These are phyloP conservation scores for Chromoteleia sp. DNA, from an alignment of 2,888 invertebrate genomes.

Conservation along the genomic window DNA sequence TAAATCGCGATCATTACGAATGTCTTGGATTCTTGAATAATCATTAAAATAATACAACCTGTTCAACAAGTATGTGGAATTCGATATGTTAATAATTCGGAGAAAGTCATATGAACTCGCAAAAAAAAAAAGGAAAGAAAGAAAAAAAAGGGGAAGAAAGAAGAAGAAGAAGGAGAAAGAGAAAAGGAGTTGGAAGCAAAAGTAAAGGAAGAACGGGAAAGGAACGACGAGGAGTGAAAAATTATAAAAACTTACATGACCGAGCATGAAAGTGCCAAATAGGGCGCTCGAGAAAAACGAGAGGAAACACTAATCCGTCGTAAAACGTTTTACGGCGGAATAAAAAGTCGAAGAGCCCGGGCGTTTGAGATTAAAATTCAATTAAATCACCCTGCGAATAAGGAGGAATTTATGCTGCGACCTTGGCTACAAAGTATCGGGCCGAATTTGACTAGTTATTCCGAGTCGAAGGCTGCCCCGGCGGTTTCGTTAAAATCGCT, in stretches of 20 bases:
- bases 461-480: slow-evolving; percentile 48
- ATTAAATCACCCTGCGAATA: slow-evolving; percentile 64
- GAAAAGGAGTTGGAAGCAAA: background rate
- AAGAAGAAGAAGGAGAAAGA: background rate
- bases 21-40: slow-evolving; percentile 64
- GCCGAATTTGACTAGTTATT: slow-evolving; percentile 65
- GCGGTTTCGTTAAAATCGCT: slow-evolving; percentile 61
- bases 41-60: slow-evolving; percentile 69
- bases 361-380: slow-evolving; percentile 60
- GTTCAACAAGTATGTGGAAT: slow-evolving; percentile 62
- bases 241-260: background rate
- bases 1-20: slow-evolving; percentile 62
- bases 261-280: slow-evolving; percentile 3
- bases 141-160: background rate
- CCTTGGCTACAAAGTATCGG: slow-evolving; percentile 62
- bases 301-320: slow-evolving; percentile 9
- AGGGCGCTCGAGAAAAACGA: slow-evolving; percentile 7
- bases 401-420: slow-evolving; percentile 50
- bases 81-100: slow-evolving; percentile 69
- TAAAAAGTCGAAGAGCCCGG: background rate
- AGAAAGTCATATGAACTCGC: slow-evolving; percentile 57
- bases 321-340: slow-evolving; percentile 48
- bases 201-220: too few species aligned
- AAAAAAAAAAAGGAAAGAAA: slow-evolving; percentile 20
- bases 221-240: background rate